A percentile compares a stretch with the other conserved stretches of the same genome.
phyloP scores from a whole-genome alignment of 2,888 invertebrate species.

The Rhagium mordax region DNA sequence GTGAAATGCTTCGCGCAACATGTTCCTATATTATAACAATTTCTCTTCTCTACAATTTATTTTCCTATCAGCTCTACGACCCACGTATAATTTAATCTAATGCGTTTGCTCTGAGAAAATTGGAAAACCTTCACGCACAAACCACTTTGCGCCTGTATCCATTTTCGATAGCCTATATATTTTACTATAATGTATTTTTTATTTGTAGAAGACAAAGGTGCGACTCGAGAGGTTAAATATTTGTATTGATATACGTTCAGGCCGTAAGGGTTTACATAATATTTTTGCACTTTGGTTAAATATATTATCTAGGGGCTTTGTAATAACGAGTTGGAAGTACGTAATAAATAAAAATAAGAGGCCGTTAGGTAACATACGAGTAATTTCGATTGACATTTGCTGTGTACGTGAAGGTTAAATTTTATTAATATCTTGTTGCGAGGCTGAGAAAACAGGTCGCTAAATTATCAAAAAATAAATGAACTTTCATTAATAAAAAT shows the following conservation, averaged over 20 bases:
- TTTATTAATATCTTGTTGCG: no score
- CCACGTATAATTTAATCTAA: constrained; percentile 3
- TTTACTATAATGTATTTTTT: constrained; percentile 5
- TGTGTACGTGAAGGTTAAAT: no score
- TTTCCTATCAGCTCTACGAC: constrained; percentile 10
- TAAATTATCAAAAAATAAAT: no score
- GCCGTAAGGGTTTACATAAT: no score
- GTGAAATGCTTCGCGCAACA: not conserved
- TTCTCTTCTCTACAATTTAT: constrained; percentile 4
- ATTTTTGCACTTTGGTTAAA: not conserved
- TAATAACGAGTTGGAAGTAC: not conserved
- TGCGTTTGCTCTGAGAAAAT: constrained; percentile 2
- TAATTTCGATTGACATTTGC: no score
- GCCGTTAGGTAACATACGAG: not conserved
- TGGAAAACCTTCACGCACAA: constrained; percentile 12
- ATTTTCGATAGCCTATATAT: constrained; percentile 8
- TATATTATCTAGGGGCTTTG: not conserved
- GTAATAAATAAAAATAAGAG: not conserved
- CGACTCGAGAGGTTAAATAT: not conserved
- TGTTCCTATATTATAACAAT: not conserved
- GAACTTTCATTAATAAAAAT: no score
- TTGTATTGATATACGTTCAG: not conserved
- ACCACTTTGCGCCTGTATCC: constrained; percentile 12
- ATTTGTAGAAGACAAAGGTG: not conserved
- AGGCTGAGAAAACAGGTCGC: no score